Evolutionary conservation across 2,888 invertebrate genomes (phyloP).

Genomic region (Nomada goodeniana): DNA sequence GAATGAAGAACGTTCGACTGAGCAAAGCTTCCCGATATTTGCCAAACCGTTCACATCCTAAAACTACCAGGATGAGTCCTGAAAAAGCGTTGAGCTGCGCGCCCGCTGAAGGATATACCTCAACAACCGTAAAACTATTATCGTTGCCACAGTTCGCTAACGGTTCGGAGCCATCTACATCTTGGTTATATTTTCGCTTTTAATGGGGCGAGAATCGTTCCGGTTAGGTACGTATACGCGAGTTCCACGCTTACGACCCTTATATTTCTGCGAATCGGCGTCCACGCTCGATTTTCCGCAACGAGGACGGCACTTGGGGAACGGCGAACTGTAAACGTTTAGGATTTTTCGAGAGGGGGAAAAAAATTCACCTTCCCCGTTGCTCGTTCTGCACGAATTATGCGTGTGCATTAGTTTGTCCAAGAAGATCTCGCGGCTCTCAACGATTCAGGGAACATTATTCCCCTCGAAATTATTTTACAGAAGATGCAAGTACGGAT

Average conservation of each 20-base stretch:
- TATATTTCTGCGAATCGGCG: conserved; percentile 14
- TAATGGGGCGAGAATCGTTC: conserved; percentile 39
- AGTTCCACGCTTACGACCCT: neutral
- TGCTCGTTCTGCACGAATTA: neutral
- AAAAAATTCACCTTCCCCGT: conserved; percentile 5
- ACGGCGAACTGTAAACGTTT: conserved; percentile 25
- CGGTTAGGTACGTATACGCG: conserved; percentile 5
- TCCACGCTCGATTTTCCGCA: conserved; percentile 7
- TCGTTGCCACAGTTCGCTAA: conserved; percentile 30
- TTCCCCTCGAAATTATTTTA: too few relatives aligned
- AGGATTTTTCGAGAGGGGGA: neutral
- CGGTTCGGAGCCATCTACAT: neutral
- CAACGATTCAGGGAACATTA: too few relatives aligned
- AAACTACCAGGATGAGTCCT: neutral
- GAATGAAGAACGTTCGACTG: too few relatives aligned
- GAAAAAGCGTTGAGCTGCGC: neutral
- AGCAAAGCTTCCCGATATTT: neutral
- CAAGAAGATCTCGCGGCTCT: too few relatives aligned
- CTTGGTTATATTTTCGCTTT: conserved; percentile 16
- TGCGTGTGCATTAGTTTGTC: too few relatives aligned
- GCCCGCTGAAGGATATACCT: neutral
- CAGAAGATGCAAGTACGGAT: too few relatives aligned
- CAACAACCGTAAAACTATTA: conserved; percentile 44
- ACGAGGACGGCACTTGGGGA: neutral
- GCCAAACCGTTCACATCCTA: neutral